Base-by-base conservation (phyloP, 2,797 vertebrate species). In the Rhyacichthys aspro region DNA sequence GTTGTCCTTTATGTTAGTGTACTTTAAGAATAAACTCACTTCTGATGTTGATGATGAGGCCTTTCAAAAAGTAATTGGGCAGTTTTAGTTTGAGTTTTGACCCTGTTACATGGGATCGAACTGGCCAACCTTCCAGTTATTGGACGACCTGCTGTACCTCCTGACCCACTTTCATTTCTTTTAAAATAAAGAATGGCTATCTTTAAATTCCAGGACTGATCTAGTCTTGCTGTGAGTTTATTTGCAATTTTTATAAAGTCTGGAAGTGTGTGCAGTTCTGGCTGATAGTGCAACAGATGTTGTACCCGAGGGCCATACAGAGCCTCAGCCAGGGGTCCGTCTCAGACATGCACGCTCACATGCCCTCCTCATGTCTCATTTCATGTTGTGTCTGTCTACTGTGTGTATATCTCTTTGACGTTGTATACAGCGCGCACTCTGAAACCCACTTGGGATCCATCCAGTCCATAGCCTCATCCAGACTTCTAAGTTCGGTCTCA, bases 271-370 rank as follows among this genome's bases (percentile, higher is more conserved):
- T 38, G 55, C 15, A 12, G 23, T 52, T 72, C 55, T 60, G 43
- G 42, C 59, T 47, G 59, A 73, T 47, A 74, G 69, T 71, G 63
- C 60, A 81, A 78, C 76, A 81, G 81, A 75, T 87, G 85, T 55
- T 71, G 6, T 61, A 78, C 78, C 58, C 48, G n/a, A 67, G 56
- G 77, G 48, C 61, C 60, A 76, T 38, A 60, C 67, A 73, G 46
- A 75, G 46, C 17, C 57, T 68, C 67, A 72, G 68, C 67, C 68
- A 71, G 74, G 59, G 65, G 63, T 76, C 59, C 63, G 52, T 60
- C 70, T 36, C 50, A 46, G 17, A 9, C 41, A 59, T 41, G 58
- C 17, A 52, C 12, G 39, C 46, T 36, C 46, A 34, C 23, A 47
- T 9, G 33, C 53, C 54, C 48, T 45, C 18, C 34, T 8, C 38